These are phyloP conservation scores for Bradypodion pumilum DNA, from an alignment of 2,797 vertebrate genomes.

Conservation along the genomic window DNA sequence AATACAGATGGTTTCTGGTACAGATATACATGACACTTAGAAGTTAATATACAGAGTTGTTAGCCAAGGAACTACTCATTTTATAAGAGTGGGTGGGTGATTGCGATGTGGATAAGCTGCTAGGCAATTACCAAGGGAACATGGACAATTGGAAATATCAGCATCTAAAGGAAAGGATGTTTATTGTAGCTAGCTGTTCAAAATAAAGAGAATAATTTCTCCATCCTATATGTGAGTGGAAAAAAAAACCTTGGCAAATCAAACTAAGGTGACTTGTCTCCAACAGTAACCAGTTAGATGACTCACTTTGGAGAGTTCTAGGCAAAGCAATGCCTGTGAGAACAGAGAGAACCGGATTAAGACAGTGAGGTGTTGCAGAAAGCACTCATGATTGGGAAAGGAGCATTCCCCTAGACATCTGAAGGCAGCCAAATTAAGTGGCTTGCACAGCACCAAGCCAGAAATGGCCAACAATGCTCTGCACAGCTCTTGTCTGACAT, in stretches of 20 bases:
- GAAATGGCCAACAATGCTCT: background rate
- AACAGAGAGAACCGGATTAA: background rate
- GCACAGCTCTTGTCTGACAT: background rate
- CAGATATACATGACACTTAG: conserved; percentile 52
- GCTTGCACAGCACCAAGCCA: background rate
- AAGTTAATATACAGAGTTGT: conserved; percentile 55
- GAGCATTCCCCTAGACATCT: background rate
- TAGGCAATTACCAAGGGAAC: conserved; percentile 56
- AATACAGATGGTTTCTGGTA: conserved; percentile 60
- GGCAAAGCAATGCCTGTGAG: background rate
- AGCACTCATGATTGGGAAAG: background rate
- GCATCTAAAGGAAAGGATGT: conserved; percentile 53
- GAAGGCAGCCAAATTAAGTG: background rate
- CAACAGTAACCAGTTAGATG: background rate
- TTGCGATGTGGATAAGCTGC: conserved; percentile 33
- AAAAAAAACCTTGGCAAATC: background rate
- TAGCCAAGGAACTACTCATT: conserved; percentile 35
- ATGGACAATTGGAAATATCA: conserved; percentile 55
- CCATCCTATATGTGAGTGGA: background rate
- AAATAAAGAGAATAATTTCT: background rate
- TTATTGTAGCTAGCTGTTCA: background rate
- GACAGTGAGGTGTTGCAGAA: background rate
- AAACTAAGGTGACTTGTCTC: background rate
- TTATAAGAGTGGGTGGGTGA: conserved; percentile 31
- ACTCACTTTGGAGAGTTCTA: background rate